Evolutionary conservation across 1,140 invertebrate species (phyloP), one percentile per base, ranked within the genome.

Genomic region (Macrobrachium rosenbergii): DNA sequence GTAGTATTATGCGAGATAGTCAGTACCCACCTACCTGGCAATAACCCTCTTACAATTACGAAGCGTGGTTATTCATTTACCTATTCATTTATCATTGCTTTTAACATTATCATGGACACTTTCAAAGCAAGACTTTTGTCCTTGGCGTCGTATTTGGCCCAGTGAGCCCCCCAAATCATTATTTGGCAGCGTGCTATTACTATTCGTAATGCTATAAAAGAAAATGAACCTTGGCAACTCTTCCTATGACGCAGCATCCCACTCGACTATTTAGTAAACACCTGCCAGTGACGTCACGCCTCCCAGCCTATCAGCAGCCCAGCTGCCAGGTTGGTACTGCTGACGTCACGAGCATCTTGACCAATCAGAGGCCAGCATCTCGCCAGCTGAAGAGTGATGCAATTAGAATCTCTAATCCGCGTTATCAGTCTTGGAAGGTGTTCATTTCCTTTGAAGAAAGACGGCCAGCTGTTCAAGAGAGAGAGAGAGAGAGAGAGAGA

Each of bases 331-430:
- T 63, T 87, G 52, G 75, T 43, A 16, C 21, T 14, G 0, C 43
- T 75, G 69, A 87, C 64, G 84, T 80, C 78, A 87, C 23, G 6
- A 72, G 23, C 72, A 62, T 45, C 84, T 80, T 81, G 43, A 69
- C 84, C 84, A 87, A 73, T 75, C 84, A 75, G 52, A n/a, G 64
- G 6, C 7, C 58, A 16, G 45, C 11, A 62, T 81, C 21, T 69
- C n/a, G 78, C 84, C 84, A 87, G 84, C 84, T 87, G 84, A n/a
- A 60, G 64, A 81, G 37, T 87, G 77, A 81, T 87, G 78, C 78
- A 87, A 87, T 81, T 81, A 87, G 84, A 87, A 81, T 87, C 84
- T 80, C 81, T 81, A 87, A 87, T 87, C 77, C 79, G 7, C 12
- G 52, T 62, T 87, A 87, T 87, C 84, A 28, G 59, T 81, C 84